Base-by-base conservation (phyloP, 2,888 invertebrate species). In the Drosophila mulleri region DNA sequence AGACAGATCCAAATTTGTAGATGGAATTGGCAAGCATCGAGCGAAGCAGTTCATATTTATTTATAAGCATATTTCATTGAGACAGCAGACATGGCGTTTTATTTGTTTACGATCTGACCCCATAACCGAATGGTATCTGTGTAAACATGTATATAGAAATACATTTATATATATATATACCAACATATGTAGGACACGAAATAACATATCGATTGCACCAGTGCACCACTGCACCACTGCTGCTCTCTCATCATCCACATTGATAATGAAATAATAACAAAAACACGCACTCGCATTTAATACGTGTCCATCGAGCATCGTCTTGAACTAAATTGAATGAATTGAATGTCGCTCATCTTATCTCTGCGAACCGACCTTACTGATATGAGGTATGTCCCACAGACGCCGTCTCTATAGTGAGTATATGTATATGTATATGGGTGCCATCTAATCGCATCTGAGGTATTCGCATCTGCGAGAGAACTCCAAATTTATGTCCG, bases 31-130 rank as follows among this genome's bases (percentile, higher is more conserved):
- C 66, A 67, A 65, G 14, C 32, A 45, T 45, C 45, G 32, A 70
- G 48, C 48, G 11, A n/a, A 32, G 11, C 62, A 59, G 54, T 56
- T 59, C 58, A 66, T 67, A 75, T 72, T 75, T 75, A 68, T 78
- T 77, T 75, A 73, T 64, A 67, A 47, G 67, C 32, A 63, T 44
- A 42, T 69, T 76, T 63, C 65, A 80, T 67, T 63, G 63, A 59
- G 63, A 75, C 64, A 54, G 20, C 41, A 75, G 63, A 72, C 52
- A 67, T 78, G 75, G 61, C 75, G 67, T 73, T 71, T 70, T 72
- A 83, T 86, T 72, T 83, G 89, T 86, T 80, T 83, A 83, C 81
- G 75, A 63, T 62, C 71, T 88, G 83, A 86, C 83, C 83, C 47
- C 81, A 86, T 86, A 83, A 75, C 61, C 67, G 32, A 42, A 35